Conservation (phyloP, 2,888 invertebrate species). For the Osmoderma eremita region DNA sequence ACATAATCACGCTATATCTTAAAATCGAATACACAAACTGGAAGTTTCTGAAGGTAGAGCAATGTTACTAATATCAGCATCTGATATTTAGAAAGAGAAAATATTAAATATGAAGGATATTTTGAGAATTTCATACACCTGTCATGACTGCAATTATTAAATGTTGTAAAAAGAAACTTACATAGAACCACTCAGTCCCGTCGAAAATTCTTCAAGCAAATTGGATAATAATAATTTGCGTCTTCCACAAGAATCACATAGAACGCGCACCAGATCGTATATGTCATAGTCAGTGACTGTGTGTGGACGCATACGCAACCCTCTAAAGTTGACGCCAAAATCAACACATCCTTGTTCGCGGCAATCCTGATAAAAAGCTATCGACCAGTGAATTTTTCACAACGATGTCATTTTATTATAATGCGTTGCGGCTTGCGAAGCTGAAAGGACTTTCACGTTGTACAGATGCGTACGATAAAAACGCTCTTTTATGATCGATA, state of each 20-base stretch:
- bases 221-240: slow-evolving; percentile 15
- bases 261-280: slow-evolving; percentile 31
- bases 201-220: background rate
- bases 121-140: no score
- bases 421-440: slow-evolving; percentile 13
- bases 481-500: slow-evolving; percentile 25
- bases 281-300: slow-evolving; percentile 37
- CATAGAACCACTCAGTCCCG: slow-evolving; percentile 1
- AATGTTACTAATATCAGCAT: no score
- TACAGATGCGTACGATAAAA: slow-evolving; percentile 10
- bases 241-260: slow-evolving; percentile 17
- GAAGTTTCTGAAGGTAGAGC: background rate
- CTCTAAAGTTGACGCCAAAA: slow-evolving; percentile 46
- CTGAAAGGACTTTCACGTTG: background rate
- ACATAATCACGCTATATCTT: no score
- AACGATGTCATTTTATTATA: slow-evolving; percentile 22
- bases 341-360: slow-evolving; percentile 45
- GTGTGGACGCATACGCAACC: slow-evolving; percentile 42
- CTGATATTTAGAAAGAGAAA: no score
- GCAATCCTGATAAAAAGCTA: slow-evolving; percentile 50
- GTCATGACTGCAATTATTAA: no score
- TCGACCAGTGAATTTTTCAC: slow-evolving; percentile 46
- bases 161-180: background rate
- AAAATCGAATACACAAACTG: background rate
- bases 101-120: no score